phyloP scores from a whole-genome alignment of 2,888 invertebrate genomes.

The Halictus quadricinctus region DNA sequence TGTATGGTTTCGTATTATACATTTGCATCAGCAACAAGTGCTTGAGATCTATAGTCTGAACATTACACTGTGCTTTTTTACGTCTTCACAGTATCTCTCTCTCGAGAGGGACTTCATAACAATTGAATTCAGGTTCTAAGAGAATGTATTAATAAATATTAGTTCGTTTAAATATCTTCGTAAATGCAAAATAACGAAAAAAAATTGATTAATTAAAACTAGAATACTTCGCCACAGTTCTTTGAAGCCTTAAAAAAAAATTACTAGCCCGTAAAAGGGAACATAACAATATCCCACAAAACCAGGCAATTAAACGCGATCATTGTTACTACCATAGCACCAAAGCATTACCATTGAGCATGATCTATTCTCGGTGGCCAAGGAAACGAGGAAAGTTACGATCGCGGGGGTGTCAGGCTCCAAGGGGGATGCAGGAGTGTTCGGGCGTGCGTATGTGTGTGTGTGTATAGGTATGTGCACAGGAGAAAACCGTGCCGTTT shows the following conservation, averaged over 20 bases:
- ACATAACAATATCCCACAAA: neutral
- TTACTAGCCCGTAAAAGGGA: neutral
- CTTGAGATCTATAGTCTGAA: neutral
- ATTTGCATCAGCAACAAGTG: slow-evolving; percentile 1
- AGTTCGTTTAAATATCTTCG: neutral
- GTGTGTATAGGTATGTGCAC: neutral
- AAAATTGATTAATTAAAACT: neutral
- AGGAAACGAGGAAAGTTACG: slow-evolving; percentile 52
- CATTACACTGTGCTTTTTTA: neutral
- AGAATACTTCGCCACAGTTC: neutral
- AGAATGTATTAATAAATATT: neutral
- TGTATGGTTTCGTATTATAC: neutral
- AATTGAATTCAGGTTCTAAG: neutral
- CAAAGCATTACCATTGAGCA: neutral
- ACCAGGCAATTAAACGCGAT: neutral
- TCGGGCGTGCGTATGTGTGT: neutral
- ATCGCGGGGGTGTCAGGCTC: neutral
- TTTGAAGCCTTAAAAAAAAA: neutral
- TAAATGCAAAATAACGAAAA: neutral
- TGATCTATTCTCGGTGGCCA: slow-evolving; percentile 20
- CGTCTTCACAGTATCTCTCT: neutral
- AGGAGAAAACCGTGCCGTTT: slow-evolving; percentile 31
- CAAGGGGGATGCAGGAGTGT: neutral
- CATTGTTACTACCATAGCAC: neutral
- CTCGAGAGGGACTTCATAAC: neutral